A percentile compares a stretch with the other conserved stretches of the same genome.
phyloP scores from a whole-genome alignment of 2,113 vertebrate genomes.

The Turnix velox region DNA sequence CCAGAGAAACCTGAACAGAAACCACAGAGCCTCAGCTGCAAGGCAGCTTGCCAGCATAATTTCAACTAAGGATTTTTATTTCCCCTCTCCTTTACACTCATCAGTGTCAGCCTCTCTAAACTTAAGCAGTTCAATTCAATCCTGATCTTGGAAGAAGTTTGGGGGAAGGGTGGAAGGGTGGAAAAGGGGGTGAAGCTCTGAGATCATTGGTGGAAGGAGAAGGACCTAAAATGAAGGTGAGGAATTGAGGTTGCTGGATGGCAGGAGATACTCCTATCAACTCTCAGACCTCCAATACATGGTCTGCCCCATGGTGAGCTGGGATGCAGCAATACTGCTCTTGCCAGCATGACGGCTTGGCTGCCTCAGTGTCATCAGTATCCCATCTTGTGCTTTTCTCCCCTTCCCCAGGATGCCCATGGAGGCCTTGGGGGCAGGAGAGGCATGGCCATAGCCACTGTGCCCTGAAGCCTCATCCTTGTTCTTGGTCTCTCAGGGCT shows the following conservation, averaged over 20 bases:
- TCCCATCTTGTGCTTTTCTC: not conserved
- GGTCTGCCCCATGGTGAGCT: rapidly evolving
- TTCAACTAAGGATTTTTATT: not conserved
- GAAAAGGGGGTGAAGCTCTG: not conserved
- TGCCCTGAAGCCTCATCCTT: not conserved
- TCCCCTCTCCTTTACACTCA: not conserved
- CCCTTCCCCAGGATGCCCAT: not conserved
- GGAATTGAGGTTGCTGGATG: not conserved
- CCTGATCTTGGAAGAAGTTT: not conserved
- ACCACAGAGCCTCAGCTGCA: not conserved
- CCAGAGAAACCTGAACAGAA: not conserved
- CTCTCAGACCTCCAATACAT: rapidly evolving
- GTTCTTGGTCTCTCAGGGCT: rapidly evolving
- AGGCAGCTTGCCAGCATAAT: not conserved
- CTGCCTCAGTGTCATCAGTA: rapidly evolving
- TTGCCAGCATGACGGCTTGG: rapidly evolving
- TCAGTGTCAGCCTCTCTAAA: not conserved
- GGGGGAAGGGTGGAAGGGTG: not conserved
- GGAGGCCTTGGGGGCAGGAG: not conserved
- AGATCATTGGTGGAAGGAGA: not conserved
- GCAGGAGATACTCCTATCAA: not conserved
- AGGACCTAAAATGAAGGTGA: too few species aligned
- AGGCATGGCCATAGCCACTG: not conserved
- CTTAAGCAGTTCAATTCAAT: rapidly evolving
- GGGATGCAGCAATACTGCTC: not conserved